Conservation (phyloP, 2,113 vertebrate genomes). For the Aegotheles bennettii region DNA sequence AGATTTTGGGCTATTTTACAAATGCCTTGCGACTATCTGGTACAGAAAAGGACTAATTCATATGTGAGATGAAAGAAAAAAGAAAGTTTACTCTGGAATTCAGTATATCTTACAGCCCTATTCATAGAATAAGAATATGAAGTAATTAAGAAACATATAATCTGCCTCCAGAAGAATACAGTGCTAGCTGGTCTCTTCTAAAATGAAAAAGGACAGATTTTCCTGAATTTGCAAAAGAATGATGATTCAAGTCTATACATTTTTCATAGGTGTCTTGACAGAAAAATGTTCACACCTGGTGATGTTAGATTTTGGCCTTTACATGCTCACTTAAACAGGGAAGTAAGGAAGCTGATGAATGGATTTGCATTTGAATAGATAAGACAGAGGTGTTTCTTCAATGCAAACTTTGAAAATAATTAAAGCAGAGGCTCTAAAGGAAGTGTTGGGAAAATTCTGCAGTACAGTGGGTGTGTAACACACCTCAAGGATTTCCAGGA, state of each 20-base stretch:
- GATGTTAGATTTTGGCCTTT: neutral
- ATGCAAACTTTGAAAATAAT: neutral
- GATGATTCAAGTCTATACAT: neutral
- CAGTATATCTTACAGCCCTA: neutral
- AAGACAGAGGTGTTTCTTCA: neutral
- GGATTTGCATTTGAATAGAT: neutral
- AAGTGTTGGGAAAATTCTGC: neutral
- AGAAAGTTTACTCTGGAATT: neutral
- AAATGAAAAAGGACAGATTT: constrained; percentile 53
- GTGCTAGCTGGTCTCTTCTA: constrained; percentile 50
- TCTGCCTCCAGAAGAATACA: neutral
- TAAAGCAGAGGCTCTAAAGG: rapidly evolving
- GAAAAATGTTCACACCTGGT: neutral
- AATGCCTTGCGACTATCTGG: neutral
- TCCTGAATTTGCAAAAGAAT: constrained; percentile 45
- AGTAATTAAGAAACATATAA: constrained; percentile 33
- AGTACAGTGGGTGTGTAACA: neutral
- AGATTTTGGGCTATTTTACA: neutral
- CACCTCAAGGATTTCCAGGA: neutral
- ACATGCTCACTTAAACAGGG: neutral
- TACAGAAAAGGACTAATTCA: neutral
- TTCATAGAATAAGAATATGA: constrained; percentile 5
- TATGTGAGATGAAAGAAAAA: neutral
- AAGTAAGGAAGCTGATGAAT: neutral
- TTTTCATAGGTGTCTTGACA: constrained; percentile 36